Evolutionary conservation across 1,140 invertebrate genomes (phyloP).

Genomic region (Drosophila punjabiensis): DNA sequence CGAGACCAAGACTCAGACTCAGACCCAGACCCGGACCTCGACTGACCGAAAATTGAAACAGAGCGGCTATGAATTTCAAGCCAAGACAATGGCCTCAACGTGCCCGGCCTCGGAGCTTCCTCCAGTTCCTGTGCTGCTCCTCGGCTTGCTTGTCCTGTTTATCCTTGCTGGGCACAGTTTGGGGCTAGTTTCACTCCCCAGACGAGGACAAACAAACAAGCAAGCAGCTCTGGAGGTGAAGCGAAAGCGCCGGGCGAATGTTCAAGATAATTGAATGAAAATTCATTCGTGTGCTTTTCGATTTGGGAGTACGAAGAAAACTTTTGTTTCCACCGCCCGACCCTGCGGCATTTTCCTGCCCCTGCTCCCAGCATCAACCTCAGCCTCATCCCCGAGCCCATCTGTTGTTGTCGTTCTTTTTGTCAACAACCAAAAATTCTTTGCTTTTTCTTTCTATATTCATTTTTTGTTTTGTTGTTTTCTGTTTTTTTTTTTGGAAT

Average conservation of each 20-base stretch:
- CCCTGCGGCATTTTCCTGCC: constrained; percentile 7
- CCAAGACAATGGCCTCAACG: constrained; percentile 75
- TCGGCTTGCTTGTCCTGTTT: background rate
- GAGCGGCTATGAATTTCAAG: constrained; percentile 81
- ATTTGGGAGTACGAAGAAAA: constrained; percentile 57
- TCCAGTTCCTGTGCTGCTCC: background rate
- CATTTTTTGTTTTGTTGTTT: background rate
- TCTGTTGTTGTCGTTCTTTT: constrained; percentile 24
- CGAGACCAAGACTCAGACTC: background rate
- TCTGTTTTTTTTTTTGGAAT: constrained; percentile 8
- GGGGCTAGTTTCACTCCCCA: constrained; percentile 78
- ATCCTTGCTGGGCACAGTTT: constrained; percentile 34
- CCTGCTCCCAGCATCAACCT: background rate
- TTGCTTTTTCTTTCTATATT: constrained; percentile 8
- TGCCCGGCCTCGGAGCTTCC: constrained; percentile 21
- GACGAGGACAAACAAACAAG: constrained; percentile 56
- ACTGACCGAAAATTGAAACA: constrained; percentile 78
- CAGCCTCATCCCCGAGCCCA: constrained; percentile 8
- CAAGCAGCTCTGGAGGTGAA: constrained; percentile 44
- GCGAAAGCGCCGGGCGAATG: constrained; percentile 51
- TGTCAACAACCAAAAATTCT: constrained; percentile 45
- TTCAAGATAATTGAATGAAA: constrained; percentile 83
- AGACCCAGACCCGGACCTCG: constrained; percentile 3
- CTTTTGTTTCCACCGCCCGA: constrained; percentile 21
- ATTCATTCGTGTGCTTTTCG: constrained; percentile 82